Conservation (phyloP, 1,140 invertebrate genomes). For the Oreohelix idahoensis region DNA sequence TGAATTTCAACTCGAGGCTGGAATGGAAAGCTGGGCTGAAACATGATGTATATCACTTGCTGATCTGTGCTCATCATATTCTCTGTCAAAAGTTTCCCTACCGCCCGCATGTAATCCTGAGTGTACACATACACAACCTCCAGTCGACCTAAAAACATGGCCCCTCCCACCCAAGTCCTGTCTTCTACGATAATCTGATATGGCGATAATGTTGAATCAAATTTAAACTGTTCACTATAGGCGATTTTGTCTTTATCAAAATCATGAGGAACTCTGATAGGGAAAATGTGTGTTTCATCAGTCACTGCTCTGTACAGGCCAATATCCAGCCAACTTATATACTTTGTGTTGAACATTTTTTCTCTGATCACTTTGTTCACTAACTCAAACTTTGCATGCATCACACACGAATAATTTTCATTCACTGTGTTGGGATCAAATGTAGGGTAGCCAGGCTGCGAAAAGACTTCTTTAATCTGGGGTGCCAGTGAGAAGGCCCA, state of each 20-base stretch:
- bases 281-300: constrained; percentile 52
- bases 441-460: constrained; percentile 57
- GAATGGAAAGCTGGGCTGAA: constrained; percentile 46
- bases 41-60: constrained; percentile 62
- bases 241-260: constrained; percentile 61
- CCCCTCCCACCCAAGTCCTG: constrained; percentile 61
- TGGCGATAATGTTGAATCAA: constrained; percentile 43
- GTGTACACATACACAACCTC: constrained; percentile 53
- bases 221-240: constrained; percentile 54
- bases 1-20: constrained; percentile 56
- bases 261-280: constrained; percentile 48
- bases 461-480: constrained; percentile 55
- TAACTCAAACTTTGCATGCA: constrained; percentile 68
- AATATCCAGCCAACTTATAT: constrained; percentile 66
- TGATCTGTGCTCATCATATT: constrained; percentile 62
- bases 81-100: constrained; percentile 51
- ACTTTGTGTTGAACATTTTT: constrained; percentile 56
- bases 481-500: constrained; percentile 60
- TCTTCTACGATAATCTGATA: constrained; percentile 52
- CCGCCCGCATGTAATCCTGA: constrained; percentile 53
- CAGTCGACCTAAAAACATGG: constrained; percentile 54
- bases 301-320: constrained; percentile 62
- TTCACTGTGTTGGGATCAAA: constrained; percentile 63
- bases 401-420: constrained; percentile 62
- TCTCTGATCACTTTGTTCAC: constrained; percentile 55